phyloP scores from a whole-genome alignment of 2,888 invertebrate species.

The Cantharis nigra region DNA sequence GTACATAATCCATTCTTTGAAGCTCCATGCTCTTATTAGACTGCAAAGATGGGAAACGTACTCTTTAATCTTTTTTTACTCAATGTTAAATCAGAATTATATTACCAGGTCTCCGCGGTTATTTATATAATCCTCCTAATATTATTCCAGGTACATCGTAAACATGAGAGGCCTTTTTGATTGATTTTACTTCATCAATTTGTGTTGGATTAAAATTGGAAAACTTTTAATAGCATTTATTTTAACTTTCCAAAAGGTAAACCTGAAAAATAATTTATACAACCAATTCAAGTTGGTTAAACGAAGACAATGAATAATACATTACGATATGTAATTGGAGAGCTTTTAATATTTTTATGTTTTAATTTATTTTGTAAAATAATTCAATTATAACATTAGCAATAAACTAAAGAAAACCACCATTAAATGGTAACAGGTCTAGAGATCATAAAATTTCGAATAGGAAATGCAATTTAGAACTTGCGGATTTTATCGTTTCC shows the following conservation, averaged over 20 bases:
- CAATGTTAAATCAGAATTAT: background rate
- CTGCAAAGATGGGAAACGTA: background rate
- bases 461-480: background rate
- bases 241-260: background rate
- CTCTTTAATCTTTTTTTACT: background rate
- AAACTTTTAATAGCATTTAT: background rate
- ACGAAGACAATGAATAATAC: background rate
- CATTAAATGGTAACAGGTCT: background rate
- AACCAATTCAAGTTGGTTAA: background rate
- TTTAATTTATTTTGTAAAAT: background rate
- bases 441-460: background rate
- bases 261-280: background rate
- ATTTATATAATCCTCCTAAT: background rate
- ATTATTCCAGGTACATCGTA: background rate
- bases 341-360: too few species aligned
- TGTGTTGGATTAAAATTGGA: background rate
- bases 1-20: slow-evolving; percentile 1
- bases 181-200: background rate
- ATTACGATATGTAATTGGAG: too few species aligned
- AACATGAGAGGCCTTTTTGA: background rate
- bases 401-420: background rate
- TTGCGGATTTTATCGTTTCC: background rate
- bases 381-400: background rate
- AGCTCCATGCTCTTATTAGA: background rate
- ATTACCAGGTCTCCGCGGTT: background rate